Base-by-base conservation (phyloP, 2,888 invertebrate species). In the Clistopyga incitator region DNA sequence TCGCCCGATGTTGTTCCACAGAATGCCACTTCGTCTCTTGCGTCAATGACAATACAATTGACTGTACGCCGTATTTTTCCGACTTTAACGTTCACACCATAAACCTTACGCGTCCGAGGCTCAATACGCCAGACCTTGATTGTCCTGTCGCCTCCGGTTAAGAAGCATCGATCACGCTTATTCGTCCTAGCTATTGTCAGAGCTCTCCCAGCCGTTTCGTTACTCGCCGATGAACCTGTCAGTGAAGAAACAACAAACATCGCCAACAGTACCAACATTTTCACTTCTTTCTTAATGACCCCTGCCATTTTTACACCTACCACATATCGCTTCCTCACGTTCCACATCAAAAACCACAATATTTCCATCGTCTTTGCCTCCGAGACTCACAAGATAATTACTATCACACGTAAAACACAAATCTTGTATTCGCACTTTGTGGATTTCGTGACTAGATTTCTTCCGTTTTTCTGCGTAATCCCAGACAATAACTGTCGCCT, bases 351-450 rank as follows among this genome's bases (percentile, higher is more conserved):
- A 98, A 1, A 98, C 95, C 59, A 98, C 96, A 50, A 98, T 95
- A 86, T 96, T 96, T 47, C 98, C 97, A 92, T 98, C 98, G 93
- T 98, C 98, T 81, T 97, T 95, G 0, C 98, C 98, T 0, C 98
- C 98, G 52, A 98, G 94, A 0, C 98, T 97, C 47, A 98, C 95
- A 88, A 98, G 94, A 92, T 96, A 98, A 72, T 95, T 95, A 88
- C 97, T 97, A 92, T 97, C 96, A 3, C 96, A 94, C 0, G 98
- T 96, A 92, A 99, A 98, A 8, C 95, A 95, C n/a, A 98, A 94
- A 0, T 97, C 95, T 94, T 98, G 97, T 0, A 98, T 97, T 47
- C 97, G 95, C 0, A 98, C 98, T 94, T 97, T 98, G 92, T 99
- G 99, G 61, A 98, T 94, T 90, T 97, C 96, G 92, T 98, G 96